Evolutionary conservation across 2,888 invertebrate genomes (phyloP).

Genomic region (Watsonalla cultraria): DNA sequence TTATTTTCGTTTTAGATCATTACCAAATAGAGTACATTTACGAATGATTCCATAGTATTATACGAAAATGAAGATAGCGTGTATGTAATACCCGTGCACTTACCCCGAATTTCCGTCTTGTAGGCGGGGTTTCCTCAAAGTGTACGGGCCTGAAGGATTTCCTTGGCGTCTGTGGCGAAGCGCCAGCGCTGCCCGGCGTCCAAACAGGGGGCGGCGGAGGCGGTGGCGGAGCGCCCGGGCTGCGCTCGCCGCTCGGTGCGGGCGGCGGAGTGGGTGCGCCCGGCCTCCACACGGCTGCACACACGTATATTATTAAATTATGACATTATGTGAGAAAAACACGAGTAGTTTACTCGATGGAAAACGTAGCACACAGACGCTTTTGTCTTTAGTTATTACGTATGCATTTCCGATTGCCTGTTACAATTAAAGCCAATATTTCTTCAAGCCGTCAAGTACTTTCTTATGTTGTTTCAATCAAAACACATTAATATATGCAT

Average conservation of each 20-base stretch:
- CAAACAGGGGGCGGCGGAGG: constrained; percentile 85
- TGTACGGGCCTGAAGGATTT: constrained; percentile 90
- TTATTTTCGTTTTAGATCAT: too few relatives aligned
- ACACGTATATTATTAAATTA: background rate
- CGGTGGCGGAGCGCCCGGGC: constrained; percentile 72
- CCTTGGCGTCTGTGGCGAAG: constrained; percentile 85
- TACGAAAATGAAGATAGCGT: too few relatives aligned
- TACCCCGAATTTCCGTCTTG: constrained; percentile 62
- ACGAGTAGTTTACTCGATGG: too few relatives aligned
- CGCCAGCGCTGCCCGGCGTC: constrained; percentile 85
- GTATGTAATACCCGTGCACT: constrained; percentile 10
- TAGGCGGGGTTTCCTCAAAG: constrained; percentile 68
- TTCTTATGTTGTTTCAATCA: too few relatives aligned
- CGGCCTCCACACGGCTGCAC: constrained; percentile 68
- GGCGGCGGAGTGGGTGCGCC: constrained; percentile 58
- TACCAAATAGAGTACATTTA: too few relatives aligned
- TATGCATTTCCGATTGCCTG: too few relatives aligned
- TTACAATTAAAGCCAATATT: too few relatives aligned
- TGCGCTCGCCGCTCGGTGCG: constrained; percentile 44
- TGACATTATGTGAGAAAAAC: too few relatives aligned
- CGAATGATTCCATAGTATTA: too few relatives aligned
- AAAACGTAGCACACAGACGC: background rate
- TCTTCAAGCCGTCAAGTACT: too few relatives aligned
- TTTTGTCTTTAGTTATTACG: too few relatives aligned
- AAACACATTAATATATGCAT: background rate